A percentile compares a stretch with the other conserved stretches of the same genome.
These are phyloP conservation scores for Tachuris rubrigastra DNA, from an alignment of 2,113 vertebrate genomes.

Conservation along the genomic window DNA sequence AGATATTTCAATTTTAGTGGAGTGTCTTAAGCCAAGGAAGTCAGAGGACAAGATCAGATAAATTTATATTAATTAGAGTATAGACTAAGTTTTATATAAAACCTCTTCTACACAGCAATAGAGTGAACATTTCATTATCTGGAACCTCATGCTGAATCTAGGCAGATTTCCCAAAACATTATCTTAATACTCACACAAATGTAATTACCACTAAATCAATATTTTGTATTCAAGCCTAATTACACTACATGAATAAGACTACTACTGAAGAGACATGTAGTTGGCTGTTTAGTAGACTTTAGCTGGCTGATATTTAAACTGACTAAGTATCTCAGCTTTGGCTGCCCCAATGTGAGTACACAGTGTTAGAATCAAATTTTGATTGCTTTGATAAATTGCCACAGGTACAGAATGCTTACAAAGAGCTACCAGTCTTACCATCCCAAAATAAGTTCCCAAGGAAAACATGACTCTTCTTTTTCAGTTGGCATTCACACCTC, in stretches of 20 bases:
- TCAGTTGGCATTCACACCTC: neutral
- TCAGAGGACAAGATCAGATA: neutral
- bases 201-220: conserved; percentile 64
- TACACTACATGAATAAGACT: conserved; percentile 31
- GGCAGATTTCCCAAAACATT: conserved; percentile 47
- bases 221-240: conserved; percentile 59
- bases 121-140: conserved; percentile 18
- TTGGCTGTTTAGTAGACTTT: conserved; percentile 29
- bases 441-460: neutral
- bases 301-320: conserved; percentile 9
- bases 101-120: conserved; percentile 6
- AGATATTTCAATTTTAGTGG: neutral
- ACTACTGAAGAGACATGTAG: conserved; percentile 8
- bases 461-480: neutral
- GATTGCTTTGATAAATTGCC: neutral
- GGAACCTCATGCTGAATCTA: conserved; percentile 30
- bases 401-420: rapidly evolving
- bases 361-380: neutral
- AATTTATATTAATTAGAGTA: neutral
- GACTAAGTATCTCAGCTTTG: neutral
- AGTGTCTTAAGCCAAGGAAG: neutral
- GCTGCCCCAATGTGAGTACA: neutral
- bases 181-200: conserved; percentile 27
- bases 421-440: neutral
- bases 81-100: neutral